A percentile compares a stretch with the other conserved stretches of the same genome.
Conservation (phyloP, 2,888 invertebrate species). For the Campaea margaritaria region DNA sequence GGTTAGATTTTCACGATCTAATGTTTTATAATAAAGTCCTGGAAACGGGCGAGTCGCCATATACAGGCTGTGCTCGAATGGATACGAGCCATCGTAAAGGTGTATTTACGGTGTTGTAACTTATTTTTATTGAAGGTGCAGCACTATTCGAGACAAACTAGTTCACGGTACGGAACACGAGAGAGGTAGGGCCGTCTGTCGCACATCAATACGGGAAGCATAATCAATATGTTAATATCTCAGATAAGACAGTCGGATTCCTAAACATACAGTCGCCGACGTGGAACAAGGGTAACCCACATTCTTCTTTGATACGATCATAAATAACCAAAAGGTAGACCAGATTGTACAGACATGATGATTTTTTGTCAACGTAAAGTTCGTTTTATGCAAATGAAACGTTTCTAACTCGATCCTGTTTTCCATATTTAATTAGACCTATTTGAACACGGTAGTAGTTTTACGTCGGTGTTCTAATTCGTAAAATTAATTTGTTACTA, state of each 20-base stretch:
- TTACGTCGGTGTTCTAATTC: slow-evolving; percentile 31
- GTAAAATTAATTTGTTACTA: slow-evolving; percentile 34
- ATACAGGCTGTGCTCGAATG: slow-evolving; percentile 54
- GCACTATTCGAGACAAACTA: slow-evolving; percentile 62
- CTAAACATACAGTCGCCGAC: slow-evolving; percentile 71
- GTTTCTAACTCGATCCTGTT: slow-evolving; percentile 42
- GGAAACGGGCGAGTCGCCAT: slow-evolving; percentile 51
- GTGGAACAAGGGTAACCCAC: slow-evolving; percentile 70
- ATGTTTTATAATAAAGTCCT: slow-evolving; percentile 59
- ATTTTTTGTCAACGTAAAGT: slow-evolving; percentile 57
- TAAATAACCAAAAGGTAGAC: slow-evolving; percentile 64
- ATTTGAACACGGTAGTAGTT: slow-evolving; percentile 24
- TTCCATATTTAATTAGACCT: slow-evolving; percentile 56
- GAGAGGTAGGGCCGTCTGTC: slow-evolving; percentile 60
- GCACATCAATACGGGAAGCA: slow-evolving; percentile 76
- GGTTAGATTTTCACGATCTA: slow-evolving; percentile 56
- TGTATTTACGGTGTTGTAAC: slow-evolving; percentile 65
- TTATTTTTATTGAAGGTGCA: slow-evolving; percentile 64
- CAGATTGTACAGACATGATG: slow-evolving; percentile 58
- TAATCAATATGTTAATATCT: slow-evolving; percentile 83
- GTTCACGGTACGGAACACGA: slow-evolving; percentile 52
- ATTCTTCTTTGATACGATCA: slow-evolving; percentile 72
- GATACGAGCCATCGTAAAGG: slow-evolving; percentile 60
- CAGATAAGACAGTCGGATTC: slow-evolving; percentile 78
- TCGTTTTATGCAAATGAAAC: slow-evolving; percentile 42